Evolutionary conservation across 2,797 vertebrate genomes (phyloP), one percentile per base, ranked within the genome.

Genomic region (Threskiornis aethiopicus): DNA sequence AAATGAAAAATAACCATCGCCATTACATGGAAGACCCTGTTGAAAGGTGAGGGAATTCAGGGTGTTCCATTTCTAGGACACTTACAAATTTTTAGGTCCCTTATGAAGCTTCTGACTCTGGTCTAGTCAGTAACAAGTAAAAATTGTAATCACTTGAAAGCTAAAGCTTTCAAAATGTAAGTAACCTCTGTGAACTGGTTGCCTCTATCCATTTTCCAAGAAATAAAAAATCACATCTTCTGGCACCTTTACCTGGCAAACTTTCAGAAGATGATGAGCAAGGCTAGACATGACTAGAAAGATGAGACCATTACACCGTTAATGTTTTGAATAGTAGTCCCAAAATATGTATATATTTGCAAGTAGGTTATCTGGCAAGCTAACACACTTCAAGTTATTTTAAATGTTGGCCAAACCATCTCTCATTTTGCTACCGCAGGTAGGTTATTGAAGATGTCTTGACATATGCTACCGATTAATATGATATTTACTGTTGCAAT

Each of bases 1-100:
- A 75, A 54, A 24, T 13, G 13, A 72, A 90, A 77, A 86, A 59
- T 19, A 61, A 51, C 4, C 6, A 39, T 33, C 0, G 0, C 4
- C 20, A 16, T 73, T 62, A 49, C 13, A 20, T 39, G 28, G 47
- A 47, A 87, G 22, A 77, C 3, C 5, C 22, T 59, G 11, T 21
- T 57, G 84, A 80, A 77, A 89, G 22, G 13, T n/a, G 37, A 70
- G 6, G 7, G 16, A 82, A 80, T 58, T 59, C 18, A 47, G 28
- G 16, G 19, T 10, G 3, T 77, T 87, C 24, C 28, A 71, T 67
- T 96, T 93, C 22, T 64, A 61, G 39, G 46, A 51, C 33, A 49
- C 24, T 62, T 65, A 42, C 0, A 7, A 51, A 67, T 59, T 72
- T 84, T 55, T 31, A 57, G 39, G 31, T 41, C 13, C 5, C 6